Conservation (phyloP, 2,888 invertebrate genomes). For the Aphodius sticticus region DNA sequence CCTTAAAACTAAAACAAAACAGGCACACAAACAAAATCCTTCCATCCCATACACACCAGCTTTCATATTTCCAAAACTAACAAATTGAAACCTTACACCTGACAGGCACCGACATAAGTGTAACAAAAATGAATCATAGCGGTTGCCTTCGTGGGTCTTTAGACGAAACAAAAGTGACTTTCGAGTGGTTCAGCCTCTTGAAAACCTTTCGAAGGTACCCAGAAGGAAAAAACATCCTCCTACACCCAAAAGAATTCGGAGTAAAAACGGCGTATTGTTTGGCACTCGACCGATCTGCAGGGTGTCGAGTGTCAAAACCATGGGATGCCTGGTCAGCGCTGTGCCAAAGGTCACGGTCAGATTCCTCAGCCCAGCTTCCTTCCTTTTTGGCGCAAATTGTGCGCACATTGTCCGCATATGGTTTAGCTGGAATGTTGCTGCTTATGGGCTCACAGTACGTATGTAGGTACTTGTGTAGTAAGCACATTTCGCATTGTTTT, state of each 20-base stretch:
- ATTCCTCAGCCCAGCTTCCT: constrained; percentile 17
- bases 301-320: constrained; percentile 45
- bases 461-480: neutral
- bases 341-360: constrained; percentile 49
- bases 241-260: constrained; percentile 36
- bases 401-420: constrained; percentile 8
- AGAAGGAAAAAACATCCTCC: constrained; percentile 35
- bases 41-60: no score
- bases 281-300: constrained; percentile 31
- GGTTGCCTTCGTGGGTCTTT: neutral
- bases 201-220: neutral
- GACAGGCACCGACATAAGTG: neutral
- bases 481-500: constrained; percentile 5
- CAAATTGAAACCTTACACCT: neutral
- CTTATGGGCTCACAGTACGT: neutral
- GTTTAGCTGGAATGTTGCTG: neutral
- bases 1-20: neutral
- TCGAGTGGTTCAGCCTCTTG: no score
- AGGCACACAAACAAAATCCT: neutral
- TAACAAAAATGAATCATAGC: neutral
- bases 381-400: constrained; percentile 29
- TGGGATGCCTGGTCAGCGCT: constrained; percentile 44
- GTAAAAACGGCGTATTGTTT: constrained; percentile 40
- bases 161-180: neutral
- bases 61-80: neutral